Percentiles rank a stretch among this genome's conserved stretches.
These are phyloP conservation scores for Subanguina moxae DNA, from an alignment of 1,140 invertebrate genomes.

Conservation along the genomic window DNA sequence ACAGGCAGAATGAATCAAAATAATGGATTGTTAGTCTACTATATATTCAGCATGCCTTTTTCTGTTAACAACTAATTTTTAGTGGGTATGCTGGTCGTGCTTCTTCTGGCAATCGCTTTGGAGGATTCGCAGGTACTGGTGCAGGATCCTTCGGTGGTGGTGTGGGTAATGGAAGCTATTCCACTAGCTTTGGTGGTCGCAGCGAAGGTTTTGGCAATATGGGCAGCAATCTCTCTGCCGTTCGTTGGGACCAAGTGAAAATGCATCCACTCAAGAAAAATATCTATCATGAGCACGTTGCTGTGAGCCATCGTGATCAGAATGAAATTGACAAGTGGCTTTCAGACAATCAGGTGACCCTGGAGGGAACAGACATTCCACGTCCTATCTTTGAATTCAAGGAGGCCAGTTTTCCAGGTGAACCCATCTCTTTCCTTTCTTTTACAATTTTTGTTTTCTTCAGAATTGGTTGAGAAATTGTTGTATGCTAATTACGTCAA, in stretches of 20 bases:
- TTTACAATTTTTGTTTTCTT: slow-evolving; percentile 5
- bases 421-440: neutral
- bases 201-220: neutral
- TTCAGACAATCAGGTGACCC: slow-evolving; percentile 48
- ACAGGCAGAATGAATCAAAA: too few relatives aligned
- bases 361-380: slow-evolving; percentile 45
- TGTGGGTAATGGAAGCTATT: too few relatives aligned
- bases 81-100: too few relatives aligned
- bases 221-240: slow-evolving; percentile 29
- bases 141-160: neutral
- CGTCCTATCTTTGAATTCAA: slow-evolving; percentile 51
- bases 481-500: slow-evolving; percentile 38
- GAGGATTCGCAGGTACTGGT: neutral
- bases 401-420: slow-evolving; percentile 46
- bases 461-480: slow-evolving; percentile 67
- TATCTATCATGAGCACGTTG: slow-evolving; percentile 46
- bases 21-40: too few relatives aligned
- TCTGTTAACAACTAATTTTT: too few relatives aligned
- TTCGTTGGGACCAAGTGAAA: slow-evolving; percentile 43
- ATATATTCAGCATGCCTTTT: too few relatives aligned
- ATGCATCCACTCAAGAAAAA: slow-evolving; percentile 48
- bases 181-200: too few relatives aligned
- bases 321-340: slow-evolving; percentile 52
- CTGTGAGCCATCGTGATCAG: slow-evolving; percentile 41
- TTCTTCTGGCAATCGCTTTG: neutral